These are phyloP conservation scores for Sceloporus undulatus DNA, from an alignment of 2,113 vertebrate species.

Conservation along the genomic window DNA sequence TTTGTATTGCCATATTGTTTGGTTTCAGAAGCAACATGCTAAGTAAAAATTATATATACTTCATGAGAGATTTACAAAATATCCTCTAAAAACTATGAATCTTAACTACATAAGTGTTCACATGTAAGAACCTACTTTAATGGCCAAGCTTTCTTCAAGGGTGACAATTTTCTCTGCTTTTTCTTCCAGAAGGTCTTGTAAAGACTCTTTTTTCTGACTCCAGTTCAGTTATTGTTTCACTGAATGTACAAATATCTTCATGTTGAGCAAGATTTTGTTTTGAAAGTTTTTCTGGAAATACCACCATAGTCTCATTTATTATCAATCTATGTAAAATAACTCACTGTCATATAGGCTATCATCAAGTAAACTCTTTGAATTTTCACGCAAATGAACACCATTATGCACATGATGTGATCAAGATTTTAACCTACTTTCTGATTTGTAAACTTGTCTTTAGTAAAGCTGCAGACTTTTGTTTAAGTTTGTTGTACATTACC, in stretches of 20 bases:
- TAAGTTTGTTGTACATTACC: neutral
- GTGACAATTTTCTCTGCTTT: constrained; percentile 75
- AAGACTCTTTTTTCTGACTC: constrained; percentile 77
- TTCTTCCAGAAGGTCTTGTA: constrained; percentile 81
- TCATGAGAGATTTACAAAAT: neutral
- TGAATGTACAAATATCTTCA: constrained; percentile 78
- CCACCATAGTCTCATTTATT: constrained; percentile 59
- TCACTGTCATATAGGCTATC: constrained; percentile 36
- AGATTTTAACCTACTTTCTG: neutral
- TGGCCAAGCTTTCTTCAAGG: constrained; percentile 76
- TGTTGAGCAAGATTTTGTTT: constrained; percentile 73
- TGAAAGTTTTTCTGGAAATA: constrained; percentile 77
- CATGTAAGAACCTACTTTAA: constrained; percentile 73
- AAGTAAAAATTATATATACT: neutral
- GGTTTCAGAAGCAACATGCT: neutral
- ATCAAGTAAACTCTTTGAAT: constrained; percentile 7
- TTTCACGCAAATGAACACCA: neutral
- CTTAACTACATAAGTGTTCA: constrained; percentile 8
- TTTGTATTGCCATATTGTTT: neutral
- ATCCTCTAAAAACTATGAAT: neutral
- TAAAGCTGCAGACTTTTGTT: neutral
- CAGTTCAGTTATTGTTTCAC: constrained; percentile 74
- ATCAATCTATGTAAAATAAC: constrained; percentile 44
- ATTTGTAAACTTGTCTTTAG: neutral
- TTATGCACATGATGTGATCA: neutral